Evolutionary conservation across 2,797 vertebrate genomes (phyloP).

Genomic region (Strix occidentalis): DNA sequence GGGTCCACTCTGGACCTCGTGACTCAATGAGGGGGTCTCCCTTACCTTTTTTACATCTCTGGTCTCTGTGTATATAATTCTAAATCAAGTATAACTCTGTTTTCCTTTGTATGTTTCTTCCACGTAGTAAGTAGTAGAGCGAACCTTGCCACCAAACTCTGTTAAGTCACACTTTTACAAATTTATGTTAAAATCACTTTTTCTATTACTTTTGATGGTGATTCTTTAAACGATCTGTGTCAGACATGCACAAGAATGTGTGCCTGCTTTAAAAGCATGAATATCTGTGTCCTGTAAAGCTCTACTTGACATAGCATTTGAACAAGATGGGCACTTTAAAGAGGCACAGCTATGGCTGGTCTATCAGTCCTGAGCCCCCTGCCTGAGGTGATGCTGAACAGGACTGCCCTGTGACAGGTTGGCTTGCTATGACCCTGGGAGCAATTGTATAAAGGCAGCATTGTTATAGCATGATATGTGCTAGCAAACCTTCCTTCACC

Average conservation of each 20-base stretch:
- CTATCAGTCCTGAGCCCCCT: background rate
- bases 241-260: background rate
- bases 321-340: background rate
- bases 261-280: background rate
- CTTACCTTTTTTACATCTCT: no score
- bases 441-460: rapidly evolving
- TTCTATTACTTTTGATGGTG: no score
- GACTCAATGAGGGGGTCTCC: no score
- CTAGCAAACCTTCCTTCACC: background rate
- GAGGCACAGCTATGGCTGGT: background rate
- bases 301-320: background rate
- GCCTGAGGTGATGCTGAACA: background rate
- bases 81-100: no score
- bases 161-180: no score
- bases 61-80: no score
- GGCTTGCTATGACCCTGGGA: background rate
- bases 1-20: no score
- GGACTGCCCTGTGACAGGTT: background rate
- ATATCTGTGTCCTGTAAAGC: background rate
- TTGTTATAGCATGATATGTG: background rate
- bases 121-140: no score
- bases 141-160: no score
- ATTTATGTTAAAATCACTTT: no score
- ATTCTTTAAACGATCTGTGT: no score
- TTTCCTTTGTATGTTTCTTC: no score